Evolutionary conservation across 2,113 vertebrate genomes (phyloP), one percentile per base, ranked within the genome.

Genomic region (Indicator maculatus): DNA sequence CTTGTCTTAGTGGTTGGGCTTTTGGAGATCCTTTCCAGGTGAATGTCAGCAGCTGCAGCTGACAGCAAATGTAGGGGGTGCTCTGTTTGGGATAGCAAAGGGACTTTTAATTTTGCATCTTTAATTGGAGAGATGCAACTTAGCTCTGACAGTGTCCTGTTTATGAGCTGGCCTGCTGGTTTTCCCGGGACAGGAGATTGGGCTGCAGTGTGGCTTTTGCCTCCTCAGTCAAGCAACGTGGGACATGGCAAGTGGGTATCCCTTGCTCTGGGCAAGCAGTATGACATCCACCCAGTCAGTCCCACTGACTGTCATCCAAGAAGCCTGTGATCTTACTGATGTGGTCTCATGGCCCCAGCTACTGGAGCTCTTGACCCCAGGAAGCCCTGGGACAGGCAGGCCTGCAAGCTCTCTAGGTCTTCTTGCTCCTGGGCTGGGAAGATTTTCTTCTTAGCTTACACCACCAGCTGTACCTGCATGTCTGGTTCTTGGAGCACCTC

Each of bases 321-420:
- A 72, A 64, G 26, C 38, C 53, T 60, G 0, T 58, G 38, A 16
- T 58, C 44, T 28, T 27, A 23, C 11, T 59, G 63, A 5, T 78
- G 16, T 1, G 1, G 17, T 53, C 50, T 73, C 0, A 0, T 27
- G 76, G 59, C 26, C 53, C 24, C 9, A 13, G 66, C 28, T 77
- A 3, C 65, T 86, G 76, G 56, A 73, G 60, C 72, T 74, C 39
- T 55, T 80, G 72, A 39, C 39, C 23, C 16, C 18, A 17, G 72
- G 52, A 45, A 38, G 60, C 47, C 30, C 61, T 74, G 65, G 19
- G 31, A 41, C 53, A 59, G 45, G 36, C 1, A 2, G 53, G 8
- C 27, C 53, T 64, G 16, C 41, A 33, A 39, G 55, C 1, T 0
- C 47, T 83, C 16, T 45, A n/a, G 64, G 64, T 67, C 2, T 8